Conservation (phyloP, 2,797 vertebrate species). For the Myotis vivesi region DNA sequence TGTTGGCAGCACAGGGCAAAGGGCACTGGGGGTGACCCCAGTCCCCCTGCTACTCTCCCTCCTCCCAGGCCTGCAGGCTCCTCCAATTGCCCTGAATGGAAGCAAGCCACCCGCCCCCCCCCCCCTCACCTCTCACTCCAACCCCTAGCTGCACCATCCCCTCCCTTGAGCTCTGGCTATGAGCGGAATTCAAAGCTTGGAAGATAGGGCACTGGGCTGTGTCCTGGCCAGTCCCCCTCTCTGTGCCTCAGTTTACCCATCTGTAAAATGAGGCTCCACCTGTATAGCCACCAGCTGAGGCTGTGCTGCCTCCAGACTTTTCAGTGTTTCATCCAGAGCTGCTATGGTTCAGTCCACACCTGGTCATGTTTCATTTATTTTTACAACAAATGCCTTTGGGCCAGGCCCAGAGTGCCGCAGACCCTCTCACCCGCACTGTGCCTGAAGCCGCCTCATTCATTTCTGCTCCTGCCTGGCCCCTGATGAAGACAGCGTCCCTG, state of each 20-base stretch:
- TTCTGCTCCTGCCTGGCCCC: background rate
- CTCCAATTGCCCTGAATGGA: background rate
- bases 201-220: background rate
- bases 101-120: background rate
- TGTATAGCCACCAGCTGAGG: background rate
- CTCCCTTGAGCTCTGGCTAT: background rate
- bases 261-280: background rate
- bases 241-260: background rate
- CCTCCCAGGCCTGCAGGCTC: background rate
- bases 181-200: background rate
- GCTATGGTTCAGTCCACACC: rapidly evolving
- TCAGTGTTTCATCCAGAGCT: rapidly evolving
- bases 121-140: background rate
- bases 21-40: background rate
- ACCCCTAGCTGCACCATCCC: rapidly evolving
- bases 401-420: background rate
- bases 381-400: background rate
- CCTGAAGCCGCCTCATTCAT: rapidly evolving
- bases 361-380: background rate
- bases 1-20: background rate
- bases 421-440: too few relatives aligned
- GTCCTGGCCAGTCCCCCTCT: background rate
- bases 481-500: background rate
- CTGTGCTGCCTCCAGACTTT: background rate
- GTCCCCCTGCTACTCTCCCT: background rate